Percentiles rank a stretch among this genome's conserved stretches.
Evolutionary conservation across 1,140 invertebrate genomes (phyloP).

Genomic region (Panonychus citri): DNA sequence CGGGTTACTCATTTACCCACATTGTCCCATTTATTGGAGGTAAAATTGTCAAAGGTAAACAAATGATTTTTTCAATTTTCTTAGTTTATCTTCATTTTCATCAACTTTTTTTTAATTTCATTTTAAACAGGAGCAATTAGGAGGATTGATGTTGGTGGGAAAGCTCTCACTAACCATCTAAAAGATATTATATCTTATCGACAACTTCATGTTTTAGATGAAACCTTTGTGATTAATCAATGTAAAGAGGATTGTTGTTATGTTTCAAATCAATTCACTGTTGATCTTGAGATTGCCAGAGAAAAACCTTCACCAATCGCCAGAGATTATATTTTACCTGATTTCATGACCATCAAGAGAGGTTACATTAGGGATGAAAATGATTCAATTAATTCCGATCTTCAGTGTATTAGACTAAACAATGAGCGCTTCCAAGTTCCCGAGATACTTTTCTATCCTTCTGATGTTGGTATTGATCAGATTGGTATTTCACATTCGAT

Average conservation of each 20-base stretch:
- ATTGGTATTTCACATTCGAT: slow-evolving; percentile 85
- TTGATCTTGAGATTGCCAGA: slow-evolving; percentile 54
- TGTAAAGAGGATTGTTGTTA: slow-evolving; percentile 93
- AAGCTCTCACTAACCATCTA: slow-evolving; percentile 87
- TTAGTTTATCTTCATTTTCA: too few relatives aligned
- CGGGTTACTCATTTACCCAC: slow-evolving; percentile 86
- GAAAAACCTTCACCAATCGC: slow-evolving; percentile 38
- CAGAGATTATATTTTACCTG: slow-evolving; percentile 81
- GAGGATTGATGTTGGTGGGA: slow-evolving; percentile 85
- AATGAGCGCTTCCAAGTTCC: slow-evolving; percentile 61
- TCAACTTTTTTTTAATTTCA: too few relatives aligned
- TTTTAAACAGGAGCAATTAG: slow-evolving; percentile 35
- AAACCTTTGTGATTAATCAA: slow-evolving; percentile 96
- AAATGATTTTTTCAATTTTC: too few relatives aligned
- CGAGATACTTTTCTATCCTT: slow-evolving; percentile 81
- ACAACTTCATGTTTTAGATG: slow-evolving; percentile 94
- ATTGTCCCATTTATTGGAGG: slow-evolving; percentile 83
- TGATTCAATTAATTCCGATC: slow-evolving; percentile 17
- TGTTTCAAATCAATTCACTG: slow-evolving; percentile 62
- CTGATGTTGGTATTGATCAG: slow-evolving; percentile 75
- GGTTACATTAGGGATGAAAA: slow-evolving; percentile 41
- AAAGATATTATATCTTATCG: slow-evolving; percentile 90
- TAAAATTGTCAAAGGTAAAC: slow-evolving; percentile 43
- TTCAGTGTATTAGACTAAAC: slow-evolving; percentile 56
- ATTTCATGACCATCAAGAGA: slow-evolving; percentile 61